These are phyloP conservation scores for Orchestes rusci DNA, from an alignment of 2,888 invertebrate genomes.

Conservation along the genomic window DNA sequence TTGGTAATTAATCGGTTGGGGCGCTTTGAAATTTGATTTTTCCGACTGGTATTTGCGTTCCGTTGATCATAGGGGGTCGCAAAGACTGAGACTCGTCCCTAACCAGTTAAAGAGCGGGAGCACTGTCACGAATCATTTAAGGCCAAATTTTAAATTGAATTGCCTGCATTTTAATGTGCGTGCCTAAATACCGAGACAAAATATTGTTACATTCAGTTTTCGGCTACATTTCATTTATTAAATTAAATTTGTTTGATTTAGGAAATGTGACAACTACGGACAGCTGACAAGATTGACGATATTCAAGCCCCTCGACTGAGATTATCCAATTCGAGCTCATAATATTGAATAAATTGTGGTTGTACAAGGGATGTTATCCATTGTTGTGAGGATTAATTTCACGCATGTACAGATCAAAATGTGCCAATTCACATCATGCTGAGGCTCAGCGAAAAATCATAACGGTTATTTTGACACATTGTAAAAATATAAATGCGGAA, in stretches of 20 bases:
- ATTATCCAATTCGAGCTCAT: slow-evolving; percentile 1
- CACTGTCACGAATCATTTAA: slow-evolving; percentile 41
- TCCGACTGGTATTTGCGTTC: slow-evolving; percentile 37
- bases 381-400: slow-evolving; percentile 1
- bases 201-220: not conserved
- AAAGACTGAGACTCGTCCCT: slow-evolving; percentile 27
- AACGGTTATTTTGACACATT: slow-evolving; percentile 4
- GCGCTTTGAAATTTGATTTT: slow-evolving; percentile 43
- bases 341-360: slow-evolving; percentile 2
- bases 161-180: slow-evolving; percentile 37
- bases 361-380: not conserved
- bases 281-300: no score
- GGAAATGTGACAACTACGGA: no score
- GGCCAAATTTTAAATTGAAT: slow-evolving; percentile 36
- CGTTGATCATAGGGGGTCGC: slow-evolving; percentile 34
- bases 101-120: slow-evolving; percentile 38
- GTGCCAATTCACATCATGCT: not conserved
- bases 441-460: not conserved
- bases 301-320: no score
- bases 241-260: no score
- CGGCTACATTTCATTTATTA: not conserved
- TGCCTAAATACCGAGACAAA: not conserved
- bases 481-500: no score
- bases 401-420: not conserved
- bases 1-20: slow-evolving; percentile 39